Percentiles rank a stretch among this genome's conserved stretches.
Conservation (phyloP, 2,888 invertebrate genomes). For the Lepidocyrtoides sp. region DNA sequence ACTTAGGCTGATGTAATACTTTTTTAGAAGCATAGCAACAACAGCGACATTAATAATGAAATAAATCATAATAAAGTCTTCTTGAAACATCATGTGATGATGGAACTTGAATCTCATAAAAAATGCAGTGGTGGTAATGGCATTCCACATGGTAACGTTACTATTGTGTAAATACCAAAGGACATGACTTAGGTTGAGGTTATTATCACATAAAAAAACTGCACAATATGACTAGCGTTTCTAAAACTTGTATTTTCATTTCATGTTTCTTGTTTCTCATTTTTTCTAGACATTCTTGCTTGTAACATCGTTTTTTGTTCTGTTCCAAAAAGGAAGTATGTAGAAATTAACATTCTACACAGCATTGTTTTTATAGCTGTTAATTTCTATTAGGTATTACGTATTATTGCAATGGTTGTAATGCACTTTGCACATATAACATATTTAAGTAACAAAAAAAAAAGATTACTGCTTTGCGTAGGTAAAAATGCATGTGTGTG, state of each 20-base stretch:
- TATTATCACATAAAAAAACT: no score
- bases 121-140: not conserved
- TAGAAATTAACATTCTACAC: constrained; percentile 5
- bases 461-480: no score
- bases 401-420: not conserved
- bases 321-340: constrained; percentile 46
- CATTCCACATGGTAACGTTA: not conserved
- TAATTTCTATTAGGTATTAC: no score
- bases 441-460: not conserved
- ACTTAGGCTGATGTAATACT: not conserved
- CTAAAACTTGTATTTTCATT: not conserved
- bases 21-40: not conserved
- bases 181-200: not conserved
- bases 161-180: not conserved
- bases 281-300: not conserved
- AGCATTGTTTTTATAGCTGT: not conserved
- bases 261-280: constrained; percentile 3
- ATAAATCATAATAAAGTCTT: not conserved
- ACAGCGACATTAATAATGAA: not conserved
- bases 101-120: not conserved
- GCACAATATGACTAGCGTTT: not conserved
- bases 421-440: not conserved
- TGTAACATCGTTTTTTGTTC: not conserved
- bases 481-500: not conserved
- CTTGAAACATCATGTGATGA: not conserved